A percentile compares a stretch with the other conserved stretches of the same genome.
phyloP scores from a whole-genome alignment of 2,888 invertebrate species.

The Gastracanthus pulcherrimus region DNA sequence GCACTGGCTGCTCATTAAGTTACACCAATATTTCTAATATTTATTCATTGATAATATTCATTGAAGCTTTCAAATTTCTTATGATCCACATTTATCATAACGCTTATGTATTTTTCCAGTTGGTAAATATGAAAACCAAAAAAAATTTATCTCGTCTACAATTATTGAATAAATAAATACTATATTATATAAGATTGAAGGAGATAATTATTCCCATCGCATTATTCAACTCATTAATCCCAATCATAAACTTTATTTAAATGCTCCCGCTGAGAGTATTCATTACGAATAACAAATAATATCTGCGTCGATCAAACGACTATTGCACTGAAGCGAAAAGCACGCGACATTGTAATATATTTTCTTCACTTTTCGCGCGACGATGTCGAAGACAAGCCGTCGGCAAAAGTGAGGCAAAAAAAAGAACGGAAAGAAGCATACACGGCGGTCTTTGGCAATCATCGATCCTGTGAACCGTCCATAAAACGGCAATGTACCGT shows the following conservation, averaged over 20 bases:
- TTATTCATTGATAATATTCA: too few relatives aligned
- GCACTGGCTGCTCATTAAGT: too few relatives aligned
- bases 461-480: background rate
- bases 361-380: background rate
- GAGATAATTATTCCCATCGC: conserved; percentile 4
- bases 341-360: background rate
- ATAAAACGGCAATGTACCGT: background rate
- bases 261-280: background rate
- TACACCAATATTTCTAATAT: too few relatives aligned
- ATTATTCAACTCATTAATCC: background rate
- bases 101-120: too few relatives aligned
- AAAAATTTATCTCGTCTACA: background rate
- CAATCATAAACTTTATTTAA: background rate
- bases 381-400: background rate
- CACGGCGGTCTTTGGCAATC: background rate
- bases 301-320: background rate
- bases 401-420: background rate
- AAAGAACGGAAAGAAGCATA: background rate
- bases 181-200: background rate
- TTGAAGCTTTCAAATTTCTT: background rate
- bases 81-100: background rate
- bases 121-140: background rate
- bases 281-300: conserved; percentile 5
- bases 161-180: conserved; percentile 11
- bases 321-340: background rate